Evolutionary conservation across 2,797 vertebrate genomes (phyloP).

Genomic region (Ataeniobius toweri): DNA sequence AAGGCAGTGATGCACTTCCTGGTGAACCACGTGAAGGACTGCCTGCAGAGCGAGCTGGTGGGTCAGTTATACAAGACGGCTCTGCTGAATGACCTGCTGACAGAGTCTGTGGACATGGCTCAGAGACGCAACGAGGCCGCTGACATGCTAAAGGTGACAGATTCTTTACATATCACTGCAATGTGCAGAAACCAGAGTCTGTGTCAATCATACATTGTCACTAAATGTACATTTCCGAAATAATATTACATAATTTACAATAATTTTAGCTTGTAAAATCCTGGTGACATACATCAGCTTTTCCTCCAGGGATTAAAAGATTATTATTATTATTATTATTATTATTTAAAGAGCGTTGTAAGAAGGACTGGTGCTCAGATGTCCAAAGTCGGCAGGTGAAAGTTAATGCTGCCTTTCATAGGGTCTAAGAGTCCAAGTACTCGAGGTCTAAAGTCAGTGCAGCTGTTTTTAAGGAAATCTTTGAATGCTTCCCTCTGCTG

Average conservation of each 20-base stretch:
- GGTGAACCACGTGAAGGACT: slow-evolving; percentile 98
- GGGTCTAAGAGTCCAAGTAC: not conserved
- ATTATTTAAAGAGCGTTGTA: not conserved
- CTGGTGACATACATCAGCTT: too few relatives aligned
- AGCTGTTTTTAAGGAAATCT: not conserved
- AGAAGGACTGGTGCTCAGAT: not conserved
- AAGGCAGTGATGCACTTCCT: slow-evolving; percentile 99
- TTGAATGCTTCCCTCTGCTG: not conserved
- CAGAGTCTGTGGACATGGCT: slow-evolving; percentile 98
- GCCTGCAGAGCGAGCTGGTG: slow-evolving; percentile 96
- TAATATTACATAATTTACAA: not conserved
- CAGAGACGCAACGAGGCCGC: slow-evolving; percentile 95
- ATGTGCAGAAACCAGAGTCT: slow-evolving; percentile 9
- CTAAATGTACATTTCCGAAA: not conserved
- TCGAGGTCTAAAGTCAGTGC: not conserved
- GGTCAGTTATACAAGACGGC: slow-evolving; percentile 94
- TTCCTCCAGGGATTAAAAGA: not conserved
- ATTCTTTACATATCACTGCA: not conserved
- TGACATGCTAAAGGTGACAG: slow-evolving; percentile 94
- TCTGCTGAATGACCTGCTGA: slow-evolving; percentile 92
- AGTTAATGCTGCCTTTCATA: not conserved
- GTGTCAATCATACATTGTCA: not conserved
- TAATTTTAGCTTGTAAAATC: too few relatives aligned
- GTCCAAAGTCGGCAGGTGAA: not conserved
- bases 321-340: not conserved